Base-by-base conservation (phyloP, 2,113 vertebrate species). In the Ornithorhynchus anatinus region DNA sequence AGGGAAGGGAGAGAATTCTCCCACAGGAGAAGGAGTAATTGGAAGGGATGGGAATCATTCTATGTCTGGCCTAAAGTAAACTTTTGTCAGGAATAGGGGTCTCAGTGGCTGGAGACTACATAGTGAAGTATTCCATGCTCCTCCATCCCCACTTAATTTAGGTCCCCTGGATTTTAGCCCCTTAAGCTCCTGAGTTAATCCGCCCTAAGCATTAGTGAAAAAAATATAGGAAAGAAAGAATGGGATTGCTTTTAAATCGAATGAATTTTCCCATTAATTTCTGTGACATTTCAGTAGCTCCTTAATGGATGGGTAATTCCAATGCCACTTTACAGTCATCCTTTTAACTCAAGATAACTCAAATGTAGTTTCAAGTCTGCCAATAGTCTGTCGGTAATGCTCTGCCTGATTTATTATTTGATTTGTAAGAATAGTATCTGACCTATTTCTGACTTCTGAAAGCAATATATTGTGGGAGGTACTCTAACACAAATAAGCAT, bases 201-300 rank as follows among this genome's bases (percentile, higher is more conserved):
- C 11, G 4, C 5, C 8, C 10, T 56, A 33, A 3, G 7, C 8
- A 19, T 13, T 23, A 14, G 38, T 2, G 50, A 51, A 47, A 3
- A 54, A 45, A 67, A 8, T 33, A 52, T 53, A 51, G 7, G 19
- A 19, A 9, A 50, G 20, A 23, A 40, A 36, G 64, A 64, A 17
- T 65, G 10, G 35, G 66, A 72, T 79, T 72, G 64, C 67, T 29
- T 58, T 14, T 64, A 75, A 63, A 64, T 47, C 53, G 48, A 76
- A 73, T 70, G 15, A 38, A 65, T 74, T 51, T 85, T 77, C 65
- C 59, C 52, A 22, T 69, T 79, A 79, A 65, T 81, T 72, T 42
- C 23, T 66, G 5, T 70, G 72, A 38, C 39, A 75, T 72, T 40
- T 66, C 57, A 64, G 31, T 53, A 74, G 22, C 45, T 79, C 22